A percentile compares a stretch with the other conserved stretches of the same genome.
Conservation (phyloP, 1,140 invertebrate genomes). For the Drosophila lacertosa region DNA sequence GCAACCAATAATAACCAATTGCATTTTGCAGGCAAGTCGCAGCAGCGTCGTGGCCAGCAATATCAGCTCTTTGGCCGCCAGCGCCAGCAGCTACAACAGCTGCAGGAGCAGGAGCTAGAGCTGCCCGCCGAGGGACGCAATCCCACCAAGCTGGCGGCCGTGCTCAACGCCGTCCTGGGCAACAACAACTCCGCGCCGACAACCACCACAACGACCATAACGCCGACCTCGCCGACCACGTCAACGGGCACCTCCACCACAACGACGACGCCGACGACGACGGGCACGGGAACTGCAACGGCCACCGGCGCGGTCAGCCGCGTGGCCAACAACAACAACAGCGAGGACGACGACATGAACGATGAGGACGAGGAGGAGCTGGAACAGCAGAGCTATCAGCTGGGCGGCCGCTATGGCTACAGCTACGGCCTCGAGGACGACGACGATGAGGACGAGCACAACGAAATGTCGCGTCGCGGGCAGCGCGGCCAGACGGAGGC, state of each 20-base stretch:
- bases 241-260: conserved; percentile 25
- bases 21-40: conserved; percentile 51
- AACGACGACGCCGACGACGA: not conserved
- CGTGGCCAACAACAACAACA: not conserved
- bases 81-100: conserved; percentile 41
- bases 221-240: conserved; percentile 24
- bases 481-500: conserved; percentile 39
- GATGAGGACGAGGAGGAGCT: conserved; percentile 30
- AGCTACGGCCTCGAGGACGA: conserved; percentile 20
- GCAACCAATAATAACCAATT: not conserved
- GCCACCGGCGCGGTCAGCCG: not conserved
- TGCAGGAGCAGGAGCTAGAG: conserved; percentile 47
- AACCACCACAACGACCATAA: conserved; percentile 15
- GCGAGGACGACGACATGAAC: conserved; percentile 16
- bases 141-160: conserved; percentile 50
- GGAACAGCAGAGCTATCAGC: conserved; percentile 2
- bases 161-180: conserved; percentile 31
- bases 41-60: conserved; percentile 27
- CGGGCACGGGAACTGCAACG: conserved; percentile 4
- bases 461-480: conserved; percentile 5
- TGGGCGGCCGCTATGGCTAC: too few relatives aligned
- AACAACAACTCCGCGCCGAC: conserved; percentile 18
- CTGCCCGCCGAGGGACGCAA: conserved; percentile 57
- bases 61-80: conserved; percentile 50
- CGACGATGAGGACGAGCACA: conserved; percentile 6